Evolutionary conservation across 2,888 invertebrate species (phyloP).

Genomic region (Calameuta filiformis): DNA sequence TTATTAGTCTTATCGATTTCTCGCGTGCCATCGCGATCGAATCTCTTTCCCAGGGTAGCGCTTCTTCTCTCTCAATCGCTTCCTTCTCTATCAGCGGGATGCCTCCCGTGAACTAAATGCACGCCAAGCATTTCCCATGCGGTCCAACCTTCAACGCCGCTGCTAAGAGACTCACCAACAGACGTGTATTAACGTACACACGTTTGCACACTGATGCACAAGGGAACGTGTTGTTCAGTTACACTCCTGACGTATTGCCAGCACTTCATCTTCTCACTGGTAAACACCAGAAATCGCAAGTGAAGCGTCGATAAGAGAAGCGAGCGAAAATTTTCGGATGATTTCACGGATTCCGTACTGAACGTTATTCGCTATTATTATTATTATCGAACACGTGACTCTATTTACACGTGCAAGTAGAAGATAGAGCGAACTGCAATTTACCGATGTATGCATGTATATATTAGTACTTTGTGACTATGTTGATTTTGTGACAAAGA

Average conservation of each 20-base stretch:
- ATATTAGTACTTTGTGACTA: background rate
- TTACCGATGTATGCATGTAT: background rate
- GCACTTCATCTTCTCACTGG: slow-evolving; percentile 36
- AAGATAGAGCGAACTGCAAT: background rate
- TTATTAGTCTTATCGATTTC: slow-evolving; percentile 27
- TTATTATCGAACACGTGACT: background rate
- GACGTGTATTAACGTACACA: background rate
- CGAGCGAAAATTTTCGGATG: background rate
- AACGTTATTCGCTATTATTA: background rate
- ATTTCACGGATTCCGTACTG: background rate
- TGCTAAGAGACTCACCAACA: background rate
- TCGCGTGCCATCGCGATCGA: slow-evolving; percentile 10
- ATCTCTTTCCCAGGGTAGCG: background rate
- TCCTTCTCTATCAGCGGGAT: slow-evolving; percentile 3
- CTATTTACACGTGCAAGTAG: background rate
- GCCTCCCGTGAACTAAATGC: slow-evolving; percentile 17
- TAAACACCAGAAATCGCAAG: slow-evolving; percentile 44
- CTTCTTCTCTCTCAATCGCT: background rate
- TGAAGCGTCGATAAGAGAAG: slow-evolving; percentile 19
- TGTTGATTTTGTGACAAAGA: background rate
- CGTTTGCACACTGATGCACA: background rate
- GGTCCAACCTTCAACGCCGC: slow-evolving; percentile 5
- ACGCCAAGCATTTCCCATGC: slow-evolving; percentile 15
- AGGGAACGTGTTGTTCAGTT: slow-evolving; percentile 15
- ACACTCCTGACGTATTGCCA: slow-evolving; percentile 20